Percentiles rank a stretch among this genome's conserved stretches.
Conservation (phyloP, 2,113 vertebrate genomes). For the Cinclus mexicanus region DNA sequence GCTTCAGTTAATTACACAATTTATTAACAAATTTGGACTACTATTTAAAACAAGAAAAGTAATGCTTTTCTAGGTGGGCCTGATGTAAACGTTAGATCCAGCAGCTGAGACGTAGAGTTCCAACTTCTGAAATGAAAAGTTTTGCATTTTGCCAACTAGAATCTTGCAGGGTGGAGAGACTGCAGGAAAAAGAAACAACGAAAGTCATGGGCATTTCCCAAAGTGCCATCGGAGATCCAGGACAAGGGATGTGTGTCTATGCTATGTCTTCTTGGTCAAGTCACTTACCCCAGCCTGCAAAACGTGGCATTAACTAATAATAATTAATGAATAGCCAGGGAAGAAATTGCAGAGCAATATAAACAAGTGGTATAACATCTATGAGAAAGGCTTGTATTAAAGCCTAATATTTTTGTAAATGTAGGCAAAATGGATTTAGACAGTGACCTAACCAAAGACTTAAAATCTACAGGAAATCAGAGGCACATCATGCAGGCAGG, state of each 20-base stretch:
- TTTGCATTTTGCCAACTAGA: neutral
- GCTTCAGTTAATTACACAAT: neutral
- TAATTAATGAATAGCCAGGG: neutral
- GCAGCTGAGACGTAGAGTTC: neutral
- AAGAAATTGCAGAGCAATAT: neutral
- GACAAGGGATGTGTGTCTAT: neutral
- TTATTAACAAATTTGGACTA: neutral
- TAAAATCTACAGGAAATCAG: neutral
- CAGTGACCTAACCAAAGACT: neutral
- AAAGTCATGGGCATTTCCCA: rapidly evolving
- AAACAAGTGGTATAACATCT: neutral
- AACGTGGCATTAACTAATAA: neutral
- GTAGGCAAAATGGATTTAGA: neutral
- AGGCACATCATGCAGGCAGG: neutral
- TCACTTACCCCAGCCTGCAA: neutral
- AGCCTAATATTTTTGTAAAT: neutral
- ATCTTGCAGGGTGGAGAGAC: neutral
- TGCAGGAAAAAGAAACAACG: neutral
- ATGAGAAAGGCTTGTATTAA: neutral
- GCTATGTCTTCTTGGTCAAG: neutral
- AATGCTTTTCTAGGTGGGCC: neutral
- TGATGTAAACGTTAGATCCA: neutral
- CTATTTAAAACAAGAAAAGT: neutral
- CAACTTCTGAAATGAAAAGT: neutral
- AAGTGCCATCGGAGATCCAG: neutral